phyloP scores from a whole-genome alignment of 2,113 vertebrate species.

The Microtus pennsylvanicus region DNA sequence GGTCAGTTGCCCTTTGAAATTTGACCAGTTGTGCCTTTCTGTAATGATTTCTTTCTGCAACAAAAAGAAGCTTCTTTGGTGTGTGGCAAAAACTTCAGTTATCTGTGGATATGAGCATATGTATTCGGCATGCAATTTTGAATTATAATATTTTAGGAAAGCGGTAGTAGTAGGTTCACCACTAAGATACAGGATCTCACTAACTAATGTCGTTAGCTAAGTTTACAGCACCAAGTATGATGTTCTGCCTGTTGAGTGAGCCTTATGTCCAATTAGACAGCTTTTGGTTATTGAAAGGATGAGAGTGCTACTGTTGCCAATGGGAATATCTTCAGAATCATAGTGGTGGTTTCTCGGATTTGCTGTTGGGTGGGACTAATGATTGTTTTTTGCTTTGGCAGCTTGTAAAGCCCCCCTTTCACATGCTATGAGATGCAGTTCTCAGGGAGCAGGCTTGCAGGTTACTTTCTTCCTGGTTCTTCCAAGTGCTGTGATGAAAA shows the following conservation, averaged over 20 bases:
- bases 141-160: background rate
- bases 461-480: background rate
- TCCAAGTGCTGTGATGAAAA: background rate
- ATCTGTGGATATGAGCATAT: background rate
- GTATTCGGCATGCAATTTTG: background rate
- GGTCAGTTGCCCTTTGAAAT: background rate
- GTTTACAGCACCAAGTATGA: background rate
- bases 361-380: background rate
- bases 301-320: background rate
- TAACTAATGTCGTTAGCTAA: background rate
- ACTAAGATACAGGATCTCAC: background rate
- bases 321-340: background rate
- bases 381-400: background rate
- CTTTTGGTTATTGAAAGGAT: background rate
- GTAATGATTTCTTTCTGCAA: background rate
- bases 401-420: background rate
- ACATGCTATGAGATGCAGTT: background rate
- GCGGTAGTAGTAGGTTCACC: background rate
- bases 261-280: background rate
- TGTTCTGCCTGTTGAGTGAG: background rate
- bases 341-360: background rate
- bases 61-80: background rate
- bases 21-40: background rate
- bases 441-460: background rate
- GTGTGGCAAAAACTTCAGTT: background rate